These are phyloP conservation scores for Aricia artaxerxes DNA, from an alignment of 2,888 invertebrate genomes.

Conservation along the genomic window DNA sequence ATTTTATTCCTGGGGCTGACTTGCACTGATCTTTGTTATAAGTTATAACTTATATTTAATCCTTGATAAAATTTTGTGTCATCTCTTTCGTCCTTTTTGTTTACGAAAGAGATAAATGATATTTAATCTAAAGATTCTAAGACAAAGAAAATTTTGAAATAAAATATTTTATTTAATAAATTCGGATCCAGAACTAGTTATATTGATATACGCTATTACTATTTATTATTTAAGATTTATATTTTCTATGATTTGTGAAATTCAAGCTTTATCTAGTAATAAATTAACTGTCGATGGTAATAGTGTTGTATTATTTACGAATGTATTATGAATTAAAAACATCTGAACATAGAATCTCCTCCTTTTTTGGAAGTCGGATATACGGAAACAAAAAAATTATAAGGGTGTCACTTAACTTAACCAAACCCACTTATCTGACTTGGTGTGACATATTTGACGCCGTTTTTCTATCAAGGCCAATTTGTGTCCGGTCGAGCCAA, in stretches of 20 bases:
- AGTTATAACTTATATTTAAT: neutral
- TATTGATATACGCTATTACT: neutral
- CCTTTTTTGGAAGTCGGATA: neutral
- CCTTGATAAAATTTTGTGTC: neutral
- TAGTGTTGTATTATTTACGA: neutral
- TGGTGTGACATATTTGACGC: too few relatives aligned
- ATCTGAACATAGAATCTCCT: neutral
- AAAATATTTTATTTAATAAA: neutral
- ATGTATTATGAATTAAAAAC: neutral
- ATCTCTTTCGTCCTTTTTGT: too few relatives aligned
- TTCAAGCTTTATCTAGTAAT: slow-evolving; percentile 29
- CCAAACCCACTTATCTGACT: too few relatives aligned
- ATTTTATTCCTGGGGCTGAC: neutral
- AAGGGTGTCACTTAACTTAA: too few relatives aligned
- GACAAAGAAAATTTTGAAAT: neutral
- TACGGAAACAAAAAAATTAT: too few relatives aligned
- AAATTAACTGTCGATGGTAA: slow-evolving; percentile 20
- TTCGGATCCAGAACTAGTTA: slow-evolving; percentile 4
- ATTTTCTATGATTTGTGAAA: slow-evolving; percentile 28
- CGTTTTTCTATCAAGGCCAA: too few relatives aligned
- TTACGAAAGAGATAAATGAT: too few relatives aligned
- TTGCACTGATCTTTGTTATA: neutral
- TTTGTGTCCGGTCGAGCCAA: too few relatives aligned
- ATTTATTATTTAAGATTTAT: slow-evolving; percentile 22
- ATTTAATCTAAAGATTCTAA: neutral